phyloP scores from a whole-genome alignment of 2,888 invertebrate genomes.

The Dryobotodes eremita region DNA sequence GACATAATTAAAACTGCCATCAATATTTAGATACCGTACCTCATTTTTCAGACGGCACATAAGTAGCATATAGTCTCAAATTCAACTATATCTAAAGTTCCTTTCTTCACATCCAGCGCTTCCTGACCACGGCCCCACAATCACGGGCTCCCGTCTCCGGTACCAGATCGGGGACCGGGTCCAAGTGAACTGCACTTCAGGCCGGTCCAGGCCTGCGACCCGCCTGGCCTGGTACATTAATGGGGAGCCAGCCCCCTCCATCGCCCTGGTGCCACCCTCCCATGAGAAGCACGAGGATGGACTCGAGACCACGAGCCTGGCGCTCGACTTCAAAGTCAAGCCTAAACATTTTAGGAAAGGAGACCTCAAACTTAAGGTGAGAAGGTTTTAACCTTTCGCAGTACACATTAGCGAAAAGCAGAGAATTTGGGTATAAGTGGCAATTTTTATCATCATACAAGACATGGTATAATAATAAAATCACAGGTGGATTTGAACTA shows the following conservation, averaged over 20 bases:
- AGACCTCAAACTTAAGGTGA: constrained; percentile 95
- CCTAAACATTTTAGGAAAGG: constrained; percentile 95
- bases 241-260: constrained; percentile 93
- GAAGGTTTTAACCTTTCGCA: constrained; percentile 35
- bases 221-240: constrained; percentile 97
- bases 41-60: too few relatives aligned
- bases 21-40: neutral
- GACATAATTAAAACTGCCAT: neutral
- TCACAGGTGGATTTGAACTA: neutral
- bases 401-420: neutral
- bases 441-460: neutral
- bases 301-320: constrained; percentile 94
- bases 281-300: constrained; percentile 90
- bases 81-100: neutral
- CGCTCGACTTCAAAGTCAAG: constrained; percentile 95
- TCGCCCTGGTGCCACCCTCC: constrained; percentile 87
- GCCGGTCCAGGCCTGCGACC: constrained; percentile 95
- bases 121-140: constrained; percentile 95
- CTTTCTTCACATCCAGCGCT: constrained; percentile 90
- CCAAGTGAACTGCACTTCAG: constrained; percentile 96
- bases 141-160: constrained; percentile 94
- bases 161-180: constrained; percentile 96
- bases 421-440: neutral
- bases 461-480: neutral
- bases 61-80: neutral